Evolutionary conservation across 1,140 invertebrate species (phyloP).

Genomic region (Caerostris extrusa): DNA sequence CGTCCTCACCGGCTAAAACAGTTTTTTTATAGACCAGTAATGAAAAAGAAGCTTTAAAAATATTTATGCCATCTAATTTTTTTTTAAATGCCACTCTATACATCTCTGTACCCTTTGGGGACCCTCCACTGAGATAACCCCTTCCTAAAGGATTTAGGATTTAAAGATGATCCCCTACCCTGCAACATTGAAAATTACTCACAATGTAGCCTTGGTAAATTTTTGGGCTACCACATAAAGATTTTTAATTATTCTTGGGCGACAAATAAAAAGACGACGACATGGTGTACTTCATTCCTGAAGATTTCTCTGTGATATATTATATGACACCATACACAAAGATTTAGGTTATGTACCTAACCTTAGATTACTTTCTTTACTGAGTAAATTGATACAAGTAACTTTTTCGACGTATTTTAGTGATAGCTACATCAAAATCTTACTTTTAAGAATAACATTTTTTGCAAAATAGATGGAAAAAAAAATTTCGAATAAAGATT

Average conservation of each 20-base stretch:
- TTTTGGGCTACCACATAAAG: background rate
- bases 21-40: background rate
- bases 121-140: background rate
- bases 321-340: no score
- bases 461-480: no score
- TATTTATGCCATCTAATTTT: background rate
- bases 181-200: background rate
- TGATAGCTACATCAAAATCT: no score
- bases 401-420: no score
- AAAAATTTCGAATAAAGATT: no score
- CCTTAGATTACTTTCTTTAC: no score
- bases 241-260: conserved; percentile 3
- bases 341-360: no score
- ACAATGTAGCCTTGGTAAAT: background rate
- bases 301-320: no score
- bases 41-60: background rate
- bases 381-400: no score
- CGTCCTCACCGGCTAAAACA: background rate
- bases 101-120: background rate
- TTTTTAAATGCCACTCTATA: background rate
- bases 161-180: background rate
- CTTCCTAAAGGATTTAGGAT: background rate
- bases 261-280: background rate
- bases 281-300: background rate
- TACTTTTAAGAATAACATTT: no score